phyloP scores from a whole-genome alignment of 2,888 invertebrate species.

The Perizoma affinitatum region DNA sequence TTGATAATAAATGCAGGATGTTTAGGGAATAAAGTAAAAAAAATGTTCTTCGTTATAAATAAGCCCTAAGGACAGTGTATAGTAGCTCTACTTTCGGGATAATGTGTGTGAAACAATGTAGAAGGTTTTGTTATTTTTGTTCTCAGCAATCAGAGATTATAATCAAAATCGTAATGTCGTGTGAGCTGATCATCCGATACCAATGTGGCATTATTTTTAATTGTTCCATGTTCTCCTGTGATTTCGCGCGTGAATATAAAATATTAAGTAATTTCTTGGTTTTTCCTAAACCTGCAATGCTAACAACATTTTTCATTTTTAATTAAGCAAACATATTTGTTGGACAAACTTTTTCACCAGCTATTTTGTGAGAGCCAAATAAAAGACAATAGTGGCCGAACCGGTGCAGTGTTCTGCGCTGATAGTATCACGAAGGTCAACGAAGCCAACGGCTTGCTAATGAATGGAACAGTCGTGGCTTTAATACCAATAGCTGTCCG shows the following conservation, averaged over 20 bases:
- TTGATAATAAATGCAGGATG: neutral
- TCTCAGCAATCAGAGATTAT: neutral
- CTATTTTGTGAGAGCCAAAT: slow-evolving; percentile 21
- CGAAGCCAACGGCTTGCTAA: slow-evolving; percentile 32
- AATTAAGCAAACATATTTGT: too few species aligned
- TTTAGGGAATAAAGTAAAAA: too few species aligned
- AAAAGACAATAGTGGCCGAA: slow-evolving; percentile 44
- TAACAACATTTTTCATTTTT: too few species aligned
- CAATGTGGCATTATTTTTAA: neutral
- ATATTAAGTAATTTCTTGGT: too few species aligned
- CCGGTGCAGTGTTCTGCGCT: slow-evolving; percentile 46
- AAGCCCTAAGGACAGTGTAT: neutral
- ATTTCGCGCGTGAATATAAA: neutral
- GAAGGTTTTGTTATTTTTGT: neutral
- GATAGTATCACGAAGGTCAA: slow-evolving; percentile 53
- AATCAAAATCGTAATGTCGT: neutral
- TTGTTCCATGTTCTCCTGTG: neutral
- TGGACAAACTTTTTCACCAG: too few species aligned
- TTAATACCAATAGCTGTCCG: slow-evolving; percentile 18
- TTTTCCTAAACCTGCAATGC: too few species aligned
- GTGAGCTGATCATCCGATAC: neutral
- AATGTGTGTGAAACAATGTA: neutral
- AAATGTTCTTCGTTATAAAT: neutral
- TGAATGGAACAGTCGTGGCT: slow-evolving; percentile 29
- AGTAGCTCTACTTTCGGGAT: neutral